These are phyloP conservation scores for Contarinia nasturtii DNA, from an alignment of 1,140 invertebrate genomes.

Conservation along the genomic window DNA sequence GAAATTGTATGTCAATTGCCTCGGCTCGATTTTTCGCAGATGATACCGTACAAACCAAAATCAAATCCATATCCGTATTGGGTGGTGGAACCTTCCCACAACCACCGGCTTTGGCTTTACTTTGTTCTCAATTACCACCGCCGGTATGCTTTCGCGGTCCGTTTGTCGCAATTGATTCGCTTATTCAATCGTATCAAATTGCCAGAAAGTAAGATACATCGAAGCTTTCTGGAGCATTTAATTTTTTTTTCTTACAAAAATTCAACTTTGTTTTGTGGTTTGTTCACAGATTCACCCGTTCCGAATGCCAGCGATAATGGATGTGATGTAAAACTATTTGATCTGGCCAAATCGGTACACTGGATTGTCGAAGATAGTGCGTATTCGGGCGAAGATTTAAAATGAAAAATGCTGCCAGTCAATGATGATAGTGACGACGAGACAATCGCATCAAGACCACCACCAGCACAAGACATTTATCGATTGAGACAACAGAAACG, in stretches of 20 bases:
- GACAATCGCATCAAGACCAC: slow-evolving; percentile 2
- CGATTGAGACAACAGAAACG: no score
- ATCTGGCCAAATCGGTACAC: slow-evolving; percentile 69
- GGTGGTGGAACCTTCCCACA: slow-evolving; percentile 82
- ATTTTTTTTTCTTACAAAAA: no score
- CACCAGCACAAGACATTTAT: no score
- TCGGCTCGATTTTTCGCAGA: slow-evolving; percentile 75
- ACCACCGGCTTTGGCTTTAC: slow-evolving; percentile 66
- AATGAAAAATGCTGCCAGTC: slow-evolving; percentile 35
- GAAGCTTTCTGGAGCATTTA: no score
- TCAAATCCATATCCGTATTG: slow-evolving; percentile 59
- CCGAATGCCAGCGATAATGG: slow-evolving; percentile 50
- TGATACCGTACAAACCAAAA: slow-evolving; percentile 92
- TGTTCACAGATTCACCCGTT: slow-evolving; percentile 26
- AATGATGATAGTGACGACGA: slow-evolving; percentile 53
- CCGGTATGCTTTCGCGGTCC: slow-evolving; percentile 82
- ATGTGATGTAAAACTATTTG: slow-evolving; percentile 61
- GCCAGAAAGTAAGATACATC: slow-evolving; percentile 49
- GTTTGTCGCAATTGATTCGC: slow-evolving; percentile 75
- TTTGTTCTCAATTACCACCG: slow-evolving; percentile 79
- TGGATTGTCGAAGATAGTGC: slow-evolving; percentile 68
- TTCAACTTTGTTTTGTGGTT: background rate
- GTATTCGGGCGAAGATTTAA: slow-evolving; percentile 33
- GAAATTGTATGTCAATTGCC: slow-evolving; percentile 38
- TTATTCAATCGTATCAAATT: slow-evolving; percentile 77